Base-by-base conservation (phyloP, 2,888 invertebrate genomes). In the Polia nebulosa region DNA sequence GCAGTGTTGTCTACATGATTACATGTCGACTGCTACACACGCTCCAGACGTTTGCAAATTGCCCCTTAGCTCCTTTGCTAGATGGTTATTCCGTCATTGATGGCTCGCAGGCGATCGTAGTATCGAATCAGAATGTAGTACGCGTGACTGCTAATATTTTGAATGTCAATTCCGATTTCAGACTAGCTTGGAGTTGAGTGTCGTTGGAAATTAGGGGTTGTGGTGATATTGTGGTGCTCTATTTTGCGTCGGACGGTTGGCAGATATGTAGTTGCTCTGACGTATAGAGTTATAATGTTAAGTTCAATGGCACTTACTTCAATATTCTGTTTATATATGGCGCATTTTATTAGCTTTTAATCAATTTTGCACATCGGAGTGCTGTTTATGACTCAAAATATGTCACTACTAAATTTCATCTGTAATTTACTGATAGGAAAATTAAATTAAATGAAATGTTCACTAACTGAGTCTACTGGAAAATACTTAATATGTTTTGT, bases 21-120 rank as follows among this genome's bases (percentile, higher is more conserved):
- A 87, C 83, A 87, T 78, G 78, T 64, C 64, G 62, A 72, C 76
- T 82, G 67, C 67, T 70, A 76, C 69, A 82, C 72, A 78, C 80
- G 62, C 45, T 63, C 45, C 52, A 78, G 82, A 86, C 83, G 82
- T 87, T 84, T 80, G 85, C 83, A 89, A 89, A 89, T 89, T 88
- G 80, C 85, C 76, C 80, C 87, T 75, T 82, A 69, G 76, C 65
- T 75, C 65, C 68, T 69, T 68, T 36, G 57, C 80, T 72, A 72
- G 78, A 79, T 69, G 55, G 73, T 71, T 83, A 83, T 85, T 82
- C 73, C 76, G 73, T 69, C 71, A 76, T 74, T 80, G 76, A 69
- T 80, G 60, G 71, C 74, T 81, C 47, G 62, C 67, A 76, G 71
- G 74, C 69, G 68, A 73, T 68, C 53, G 55, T 51, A 71, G 67